These are phyloP conservation scores for Zapornia atra DNA, from an alignment of 2,113 vertebrate genomes.

Conservation along the genomic window DNA sequence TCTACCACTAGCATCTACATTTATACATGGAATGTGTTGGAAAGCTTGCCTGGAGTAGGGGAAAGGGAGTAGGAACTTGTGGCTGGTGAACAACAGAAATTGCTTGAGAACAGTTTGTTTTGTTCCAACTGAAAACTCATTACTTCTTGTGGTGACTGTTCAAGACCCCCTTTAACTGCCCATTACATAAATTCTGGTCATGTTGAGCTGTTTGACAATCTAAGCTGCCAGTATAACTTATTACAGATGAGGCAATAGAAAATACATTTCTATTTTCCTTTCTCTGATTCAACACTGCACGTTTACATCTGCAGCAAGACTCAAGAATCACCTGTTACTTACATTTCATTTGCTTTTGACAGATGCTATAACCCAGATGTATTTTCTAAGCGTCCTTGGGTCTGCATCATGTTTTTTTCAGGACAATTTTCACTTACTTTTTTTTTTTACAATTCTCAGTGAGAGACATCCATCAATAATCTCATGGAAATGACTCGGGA, in stretches of 20 bases:
- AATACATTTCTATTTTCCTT: background rate
- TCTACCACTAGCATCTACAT: background rate
- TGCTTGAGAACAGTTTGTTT: slow-evolving; percentile 45
- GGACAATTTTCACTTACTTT: background rate
- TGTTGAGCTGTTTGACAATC: slow-evolving; percentile 20
- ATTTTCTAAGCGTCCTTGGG: background rate
- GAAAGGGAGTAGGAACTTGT: background rate
- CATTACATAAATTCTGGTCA: slow-evolving; percentile 31
- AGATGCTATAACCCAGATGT: background rate
- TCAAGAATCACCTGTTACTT: slow-evolving; percentile 7
- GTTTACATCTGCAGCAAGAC: background rate
- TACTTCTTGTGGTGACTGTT: background rate
- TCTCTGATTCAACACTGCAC: background rate
- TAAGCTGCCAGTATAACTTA: slow-evolving; percentile 8
- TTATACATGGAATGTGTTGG: background rate
- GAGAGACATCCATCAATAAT: background rate
- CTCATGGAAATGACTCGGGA: background rate
- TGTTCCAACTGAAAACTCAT: slow-evolving; percentile 27
- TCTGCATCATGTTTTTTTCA: background rate
- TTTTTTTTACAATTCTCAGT: background rate
- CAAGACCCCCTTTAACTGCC: slow-evolving; percentile 18
- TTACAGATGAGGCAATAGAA: slow-evolving; percentile 15
- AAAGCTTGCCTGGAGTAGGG: background rate
- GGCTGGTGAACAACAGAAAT: background rate
- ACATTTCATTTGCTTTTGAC: background rate